A percentile compares a stretch with the other conserved stretches of the same genome.
Evolutionary conservation across 2,113 vertebrate species (phyloP).

Genomic region (Archocentrus centrarchus): DNA sequence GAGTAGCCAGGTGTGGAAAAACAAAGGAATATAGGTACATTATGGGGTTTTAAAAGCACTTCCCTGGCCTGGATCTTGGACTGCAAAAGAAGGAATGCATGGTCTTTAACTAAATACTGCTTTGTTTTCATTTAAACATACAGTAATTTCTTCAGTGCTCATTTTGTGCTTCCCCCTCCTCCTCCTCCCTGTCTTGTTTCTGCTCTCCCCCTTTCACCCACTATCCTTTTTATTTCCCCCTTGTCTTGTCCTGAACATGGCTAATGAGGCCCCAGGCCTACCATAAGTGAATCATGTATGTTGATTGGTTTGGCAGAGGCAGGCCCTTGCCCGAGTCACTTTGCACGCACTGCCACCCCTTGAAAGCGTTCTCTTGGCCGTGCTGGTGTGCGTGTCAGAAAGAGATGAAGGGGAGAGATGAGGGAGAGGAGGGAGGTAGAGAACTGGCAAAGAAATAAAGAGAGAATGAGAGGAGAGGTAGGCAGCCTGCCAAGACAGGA

Average conservation of each 20-base stretch:
- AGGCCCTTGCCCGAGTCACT: constrained; percentile 67
- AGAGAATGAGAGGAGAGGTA: constrained; percentile 45
- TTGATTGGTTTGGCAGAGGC: constrained; percentile 74
- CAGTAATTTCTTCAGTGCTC: not conserved
- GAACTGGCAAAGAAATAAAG: constrained; percentile 65
- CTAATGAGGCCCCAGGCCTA: constrained; percentile 61
- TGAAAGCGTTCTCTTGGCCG: constrained; percentile 60
- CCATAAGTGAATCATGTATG: constrained; percentile 74
- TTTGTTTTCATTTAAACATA: constrained; percentile 2
- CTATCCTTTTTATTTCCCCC: not conserved
- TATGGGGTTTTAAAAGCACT: constrained; percentile 3
- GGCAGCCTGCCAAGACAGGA: constrained; percentile 62
- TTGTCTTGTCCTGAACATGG: constrained; percentile 35
- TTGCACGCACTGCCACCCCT: constrained; percentile 69
- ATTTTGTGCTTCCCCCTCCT: not conserved
- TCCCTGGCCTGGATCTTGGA: not conserved
- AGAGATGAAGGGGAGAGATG: constrained; percentile 46
- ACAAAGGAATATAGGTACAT: not conserved
- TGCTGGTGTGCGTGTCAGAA: constrained; percentile 62
- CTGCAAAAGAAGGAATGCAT: not conserved
- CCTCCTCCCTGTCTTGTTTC: not conserved
- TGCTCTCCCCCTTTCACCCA: not conserved
- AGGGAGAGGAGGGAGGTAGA: constrained; percentile 49
- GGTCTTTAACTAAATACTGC: not conserved
- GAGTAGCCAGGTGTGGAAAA: constrained; percentile 13